Evolutionary conservation across 2,113 vertebrate species (phyloP).

Genomic region (Edolisoma coerulescens): DNA sequence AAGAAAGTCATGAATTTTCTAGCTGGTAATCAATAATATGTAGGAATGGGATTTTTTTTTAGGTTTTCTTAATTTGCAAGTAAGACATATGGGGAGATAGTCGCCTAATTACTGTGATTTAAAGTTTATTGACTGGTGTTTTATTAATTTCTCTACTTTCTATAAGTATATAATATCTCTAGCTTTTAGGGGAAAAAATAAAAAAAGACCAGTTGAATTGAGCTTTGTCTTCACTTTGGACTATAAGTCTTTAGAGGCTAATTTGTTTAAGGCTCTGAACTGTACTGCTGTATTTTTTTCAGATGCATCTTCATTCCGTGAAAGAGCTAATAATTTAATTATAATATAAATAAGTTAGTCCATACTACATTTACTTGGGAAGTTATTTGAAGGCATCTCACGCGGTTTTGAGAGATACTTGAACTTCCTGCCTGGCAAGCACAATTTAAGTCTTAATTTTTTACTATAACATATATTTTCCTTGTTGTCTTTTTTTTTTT

Average conservation of each 20-base stretch:
- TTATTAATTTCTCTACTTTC: conserved; percentile 37
- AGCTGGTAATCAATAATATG: conserved; percentile 55
- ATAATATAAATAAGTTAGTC: background rate
- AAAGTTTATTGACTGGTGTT: conserved; percentile 37
- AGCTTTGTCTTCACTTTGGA: background rate
- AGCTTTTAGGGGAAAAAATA: background rate
- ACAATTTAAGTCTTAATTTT: background rate
- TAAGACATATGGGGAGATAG: background rate
- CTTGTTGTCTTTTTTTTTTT: background rate
- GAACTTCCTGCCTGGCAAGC: background rate
- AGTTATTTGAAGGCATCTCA: background rate
- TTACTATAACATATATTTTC: background rate
- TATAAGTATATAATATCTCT: background rate
- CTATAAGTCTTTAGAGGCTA: background rate
- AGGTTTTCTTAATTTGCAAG: conserved; percentile 64
- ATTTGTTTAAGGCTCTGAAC: background rate
- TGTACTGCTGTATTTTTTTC: background rate
- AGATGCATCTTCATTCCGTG: background rate
- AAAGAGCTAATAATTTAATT: background rate
- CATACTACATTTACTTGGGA: background rate
- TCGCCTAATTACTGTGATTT: conserved; percentile 59
- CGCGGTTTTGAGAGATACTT: background rate
- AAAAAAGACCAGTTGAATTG: background rate
- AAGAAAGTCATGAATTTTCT: conserved; percentile 50
- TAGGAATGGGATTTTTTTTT: conserved; percentile 42